phyloP scores from a whole-genome alignment of 2,888 invertebrate genomes.

The Sminthurides aquaticus region DNA sequence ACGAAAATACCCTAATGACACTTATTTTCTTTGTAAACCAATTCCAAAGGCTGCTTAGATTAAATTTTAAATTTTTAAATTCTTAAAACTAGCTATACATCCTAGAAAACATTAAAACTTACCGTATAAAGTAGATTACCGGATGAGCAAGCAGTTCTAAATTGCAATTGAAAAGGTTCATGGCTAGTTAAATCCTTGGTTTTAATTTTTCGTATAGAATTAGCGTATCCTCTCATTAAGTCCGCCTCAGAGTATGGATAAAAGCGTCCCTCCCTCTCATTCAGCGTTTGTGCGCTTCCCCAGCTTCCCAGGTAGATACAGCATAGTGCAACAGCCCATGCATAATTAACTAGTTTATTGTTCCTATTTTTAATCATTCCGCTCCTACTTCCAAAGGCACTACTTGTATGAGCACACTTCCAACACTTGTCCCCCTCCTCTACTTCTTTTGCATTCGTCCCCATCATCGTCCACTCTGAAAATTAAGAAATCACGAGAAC shows the following conservation, averaged over 20 bases:
- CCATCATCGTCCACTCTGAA: neutral
- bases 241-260: constrained; percentile 20
- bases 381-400: too few relatives aligned
- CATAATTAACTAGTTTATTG: too few relatives aligned
- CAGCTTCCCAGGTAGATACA: neutral
- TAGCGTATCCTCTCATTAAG: constrained; percentile 38
- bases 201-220: constrained; percentile 30
- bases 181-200: constrained; percentile 15
- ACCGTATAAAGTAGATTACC: constrained; percentile 40
- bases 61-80: too few relatives aligned
- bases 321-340: neutral
- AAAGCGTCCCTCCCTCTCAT: neutral
- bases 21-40: too few relatives aligned
- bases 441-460: neutral
- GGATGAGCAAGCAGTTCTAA: constrained; percentile 38
- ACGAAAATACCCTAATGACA: too few relatives aligned
- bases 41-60: too few relatives aligned
- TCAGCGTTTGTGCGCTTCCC: neutral
- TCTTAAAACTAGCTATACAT: too few relatives aligned
- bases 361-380: too few relatives aligned
- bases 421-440: too few relatives aligned
- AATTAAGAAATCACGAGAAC: too few relatives aligned
- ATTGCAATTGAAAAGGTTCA: constrained; percentile 36
- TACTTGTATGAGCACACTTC: neutral
- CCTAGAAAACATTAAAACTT: constrained; percentile 22